A percentile compares a stretch with the other conserved stretches of the same genome.
Conservation (phyloP, 2,888 invertebrate genomes). For the Torymus texanus region DNA sequence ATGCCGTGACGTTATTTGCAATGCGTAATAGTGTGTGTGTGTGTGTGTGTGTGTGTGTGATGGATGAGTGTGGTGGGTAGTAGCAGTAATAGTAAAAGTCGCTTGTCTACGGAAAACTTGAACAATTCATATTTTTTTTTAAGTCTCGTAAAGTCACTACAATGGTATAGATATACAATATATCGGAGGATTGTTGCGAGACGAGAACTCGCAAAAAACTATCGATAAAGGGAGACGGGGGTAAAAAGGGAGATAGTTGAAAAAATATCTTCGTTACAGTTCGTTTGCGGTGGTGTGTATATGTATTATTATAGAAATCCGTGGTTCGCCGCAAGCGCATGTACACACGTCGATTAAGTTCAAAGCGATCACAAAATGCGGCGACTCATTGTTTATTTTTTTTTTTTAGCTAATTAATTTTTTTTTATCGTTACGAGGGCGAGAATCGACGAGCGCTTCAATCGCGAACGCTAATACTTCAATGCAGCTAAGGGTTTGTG, state of each 20-base stretch:
- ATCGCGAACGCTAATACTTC: slow-evolving; percentile 33
- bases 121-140: slow-evolving; percentile 30
- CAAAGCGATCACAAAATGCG: slow-evolving; percentile 71
- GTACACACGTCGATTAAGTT: slow-evolving; percentile 68
- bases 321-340: slow-evolving; percentile 65
- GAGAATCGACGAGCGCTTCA: slow-evolving; percentile 19
- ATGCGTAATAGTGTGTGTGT: too few relatives aligned
- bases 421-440: background rate
- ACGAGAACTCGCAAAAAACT: slow-evolving; percentile 15
- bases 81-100: background rate
- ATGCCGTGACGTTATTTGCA: too few relatives aligned
- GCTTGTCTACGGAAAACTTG: slow-evolving; percentile 41
- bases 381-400: slow-evolving; percentile 49
- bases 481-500: slow-evolving; percentile 10
- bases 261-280: slow-evolving; percentile 42
- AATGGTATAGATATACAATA: slow-evolving; percentile 10
- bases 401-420: slow-evolving; percentile 12
- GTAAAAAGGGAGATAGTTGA: slow-evolving; percentile 2
- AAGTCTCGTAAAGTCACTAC: slow-evolving; percentile 16
- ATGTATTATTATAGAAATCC: slow-evolving; percentile 38
- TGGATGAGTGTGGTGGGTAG: too few relatives aligned
- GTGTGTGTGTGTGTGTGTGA: too few relatives aligned
- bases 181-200: slow-evolving; percentile 20
- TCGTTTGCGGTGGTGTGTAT: slow-evolving; percentile 3
- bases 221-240: background rate